Evolutionary conservation across 2,113 vertebrate genomes (phyloP).

Genomic region (Eclectus roratus): DNA sequence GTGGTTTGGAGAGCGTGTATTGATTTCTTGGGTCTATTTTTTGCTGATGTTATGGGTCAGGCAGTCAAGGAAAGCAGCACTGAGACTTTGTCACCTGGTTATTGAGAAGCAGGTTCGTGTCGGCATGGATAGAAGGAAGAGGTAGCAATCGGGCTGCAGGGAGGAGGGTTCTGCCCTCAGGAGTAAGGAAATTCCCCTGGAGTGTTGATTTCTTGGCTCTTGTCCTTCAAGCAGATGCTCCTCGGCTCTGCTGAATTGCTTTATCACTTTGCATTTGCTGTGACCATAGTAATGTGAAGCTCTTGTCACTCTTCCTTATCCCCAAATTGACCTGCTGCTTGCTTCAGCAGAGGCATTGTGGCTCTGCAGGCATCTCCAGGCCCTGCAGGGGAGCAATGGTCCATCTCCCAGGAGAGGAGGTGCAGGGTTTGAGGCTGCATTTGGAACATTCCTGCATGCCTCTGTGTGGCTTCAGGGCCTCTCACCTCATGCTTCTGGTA

Average conservation of each 20-base stretch:
- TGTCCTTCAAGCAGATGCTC: background rate
- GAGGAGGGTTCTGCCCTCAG: background rate
- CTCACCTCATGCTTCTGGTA: background rate
- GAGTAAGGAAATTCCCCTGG: background rate
- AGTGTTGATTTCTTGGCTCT: background rate
- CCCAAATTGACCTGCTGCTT: background rate
- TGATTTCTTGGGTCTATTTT: background rate
- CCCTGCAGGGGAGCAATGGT: background rate
- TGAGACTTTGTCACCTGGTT: constrained; percentile 17
- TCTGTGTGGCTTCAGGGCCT: background rate
- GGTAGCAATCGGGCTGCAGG: fast-evolving
- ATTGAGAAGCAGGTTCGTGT: background rate
- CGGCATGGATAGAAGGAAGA: background rate
- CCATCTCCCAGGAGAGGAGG: fast-evolving
- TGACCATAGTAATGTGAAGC: background rate
- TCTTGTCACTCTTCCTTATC: background rate
- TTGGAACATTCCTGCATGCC: background rate
- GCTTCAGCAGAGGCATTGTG: background rate
- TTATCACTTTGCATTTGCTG: background rate
- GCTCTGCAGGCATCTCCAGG: fast-evolving
- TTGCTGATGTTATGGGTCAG: background rate
- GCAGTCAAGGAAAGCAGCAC: background rate
- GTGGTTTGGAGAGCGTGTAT: background rate
- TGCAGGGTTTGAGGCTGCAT: background rate
- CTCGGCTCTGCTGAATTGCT: background rate